Evolutionary conservation across 37 sponge, comb jelly and placozoan genomes (phyloP).

Genomic region (Aplysina aerophoba): DNA sequence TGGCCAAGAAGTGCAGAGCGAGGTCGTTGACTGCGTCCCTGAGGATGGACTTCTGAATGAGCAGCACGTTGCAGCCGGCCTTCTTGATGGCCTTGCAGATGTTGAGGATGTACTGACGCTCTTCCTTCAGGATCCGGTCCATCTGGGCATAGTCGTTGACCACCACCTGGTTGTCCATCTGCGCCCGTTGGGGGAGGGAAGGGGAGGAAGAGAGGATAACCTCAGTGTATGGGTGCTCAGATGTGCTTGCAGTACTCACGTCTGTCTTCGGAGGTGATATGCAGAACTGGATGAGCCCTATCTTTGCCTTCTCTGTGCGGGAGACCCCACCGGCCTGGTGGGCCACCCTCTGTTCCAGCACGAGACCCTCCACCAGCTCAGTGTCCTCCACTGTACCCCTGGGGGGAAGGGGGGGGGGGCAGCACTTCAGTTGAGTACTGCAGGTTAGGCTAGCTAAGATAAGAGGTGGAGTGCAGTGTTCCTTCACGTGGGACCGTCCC

Average conservation of each 20-base stretch:
- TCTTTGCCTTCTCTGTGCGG: slow-evolving; percentile 96
- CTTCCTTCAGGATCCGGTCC: slow-evolving; percentile 97
- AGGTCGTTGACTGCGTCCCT: slow-evolving; percentile 98
- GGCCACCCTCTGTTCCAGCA: slow-evolving; percentile 94
- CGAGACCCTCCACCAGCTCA: slow-evolving; percentile 96
- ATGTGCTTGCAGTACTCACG: slow-evolving; percentile 37
- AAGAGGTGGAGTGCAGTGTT: neutral
- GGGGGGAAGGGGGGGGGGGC: neutral
- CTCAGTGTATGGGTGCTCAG: neutral
- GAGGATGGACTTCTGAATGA: slow-evolving; percentile 98
- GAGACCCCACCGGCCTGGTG: slow-evolving; percentile 86
- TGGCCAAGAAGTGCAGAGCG: slow-evolving; percentile 96
- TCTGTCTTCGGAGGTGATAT: slow-evolving; percentile 99
- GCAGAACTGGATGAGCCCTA: slow-evolving; percentile 99
- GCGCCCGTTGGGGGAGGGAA: neutral
- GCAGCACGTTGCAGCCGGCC: slow-evolving; percentile 97
- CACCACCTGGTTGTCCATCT: slow-evolving; percentile 99
- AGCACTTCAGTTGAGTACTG: neutral
- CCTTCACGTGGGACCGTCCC: slow-evolving; percentile 11
- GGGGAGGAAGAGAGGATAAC: neutral
- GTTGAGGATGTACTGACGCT: slow-evolving; percentile 97
- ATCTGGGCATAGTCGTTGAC: slow-evolving; percentile 99
- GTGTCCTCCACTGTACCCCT: slow-evolving; percentile 99
- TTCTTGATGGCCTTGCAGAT: slow-evolving; percentile 99
- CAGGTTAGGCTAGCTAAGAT: too few species aligned